phyloP scores from a whole-genome alignment of 2,888 invertebrate species.

The Drosophila diplacantha region DNA sequence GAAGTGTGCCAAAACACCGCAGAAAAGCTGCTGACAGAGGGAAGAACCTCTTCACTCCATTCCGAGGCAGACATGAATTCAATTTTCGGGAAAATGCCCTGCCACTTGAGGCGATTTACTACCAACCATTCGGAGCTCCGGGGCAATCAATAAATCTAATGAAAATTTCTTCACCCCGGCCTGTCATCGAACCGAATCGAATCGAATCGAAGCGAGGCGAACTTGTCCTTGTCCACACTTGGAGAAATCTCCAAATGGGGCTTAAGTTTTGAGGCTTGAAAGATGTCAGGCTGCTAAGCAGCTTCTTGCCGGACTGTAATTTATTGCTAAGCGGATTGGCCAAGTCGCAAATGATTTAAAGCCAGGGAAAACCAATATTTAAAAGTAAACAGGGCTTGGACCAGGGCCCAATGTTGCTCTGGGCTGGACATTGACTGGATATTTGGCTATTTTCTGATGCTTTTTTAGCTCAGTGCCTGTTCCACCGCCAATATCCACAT shows the following conservation, averaged over 20 bases:
- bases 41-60: constrained; percentile 2
- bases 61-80: constrained; percentile 3
- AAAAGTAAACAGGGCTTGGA: not conserved
- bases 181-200: constrained; percentile 22
- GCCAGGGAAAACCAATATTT: not conserved
- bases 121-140: not conserved
- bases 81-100: constrained; percentile 21
- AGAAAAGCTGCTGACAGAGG: constrained; percentile 7
- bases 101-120: constrained; percentile 28
- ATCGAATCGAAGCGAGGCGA: not conserved
- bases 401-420: no score
- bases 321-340: constrained; percentile 12
- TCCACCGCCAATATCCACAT: not conserved
- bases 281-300: not conserved
- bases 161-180: constrained; percentile 30
- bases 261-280: constrained; percentile 3
- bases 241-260: constrained; percentile 2
- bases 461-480: not conserved
- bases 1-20: constrained; percentile 22
- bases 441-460: not conserved
- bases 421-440: not conserved
- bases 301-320: constrained; percentile 7
- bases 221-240: constrained; percentile 13
- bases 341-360: not conserved
- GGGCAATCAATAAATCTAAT: constrained; percentile 44